phyloP scores from a whole-genome alignment of 2,888 invertebrate species.

The Leucophenga maculata region DNA sequence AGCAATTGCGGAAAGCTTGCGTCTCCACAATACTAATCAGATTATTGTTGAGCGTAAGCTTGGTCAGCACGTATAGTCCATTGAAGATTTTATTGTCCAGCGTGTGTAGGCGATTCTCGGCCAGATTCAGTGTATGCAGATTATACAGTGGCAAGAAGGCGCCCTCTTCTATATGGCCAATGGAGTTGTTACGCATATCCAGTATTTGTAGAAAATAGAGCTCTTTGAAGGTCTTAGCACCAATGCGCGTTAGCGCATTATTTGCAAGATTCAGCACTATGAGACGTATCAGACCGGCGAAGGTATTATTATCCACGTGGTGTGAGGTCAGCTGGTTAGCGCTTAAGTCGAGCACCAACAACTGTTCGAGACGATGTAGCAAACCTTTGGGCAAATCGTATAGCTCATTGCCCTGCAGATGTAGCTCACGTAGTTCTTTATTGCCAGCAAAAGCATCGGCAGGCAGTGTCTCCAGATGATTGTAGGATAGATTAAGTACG shows the following conservation, averaged over 20 bases:
- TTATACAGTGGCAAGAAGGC: slow-evolving; percentile 91
- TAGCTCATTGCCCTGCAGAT: slow-evolving; percentile 88
- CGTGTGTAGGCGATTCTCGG: slow-evolving; percentile 88
- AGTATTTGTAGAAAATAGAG: slow-evolving; percentile 88
- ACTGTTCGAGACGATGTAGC: slow-evolving; percentile 87
- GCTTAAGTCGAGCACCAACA: slow-evolving; percentile 87
- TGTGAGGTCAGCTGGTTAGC: slow-evolving; percentile 89
- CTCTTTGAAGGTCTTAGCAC: slow-evolving; percentile 88
- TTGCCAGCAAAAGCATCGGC: slow-evolving; percentile 86
- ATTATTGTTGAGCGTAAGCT: slow-evolving; percentile 89
- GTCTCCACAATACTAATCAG: slow-evolving; percentile 84
- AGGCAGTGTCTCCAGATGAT: slow-evolving; percentile 85
- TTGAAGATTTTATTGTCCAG: slow-evolving; percentile 87
- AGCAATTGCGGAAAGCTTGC: slow-evolving; percentile 89
- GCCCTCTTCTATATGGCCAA: slow-evolving; percentile 90
- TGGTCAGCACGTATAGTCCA: slow-evolving; percentile 86
- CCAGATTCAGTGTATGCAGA: slow-evolving; percentile 89
- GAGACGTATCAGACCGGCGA: slow-evolving; percentile 86
- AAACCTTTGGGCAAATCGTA: slow-evolving; percentile 86
- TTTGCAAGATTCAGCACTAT: slow-evolving; percentile 89
- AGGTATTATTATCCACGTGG: slow-evolving; percentile 88
- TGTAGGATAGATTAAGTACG: slow-evolving; percentile 89
- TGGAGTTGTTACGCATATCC: slow-evolving; percentile 88
- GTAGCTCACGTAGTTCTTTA: slow-evolving; percentile 86
- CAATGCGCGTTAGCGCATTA: slow-evolving; percentile 88